Evolutionary conservation across 2,113 vertebrate species (phyloP).

Genomic region (Eira barbara): DNA sequence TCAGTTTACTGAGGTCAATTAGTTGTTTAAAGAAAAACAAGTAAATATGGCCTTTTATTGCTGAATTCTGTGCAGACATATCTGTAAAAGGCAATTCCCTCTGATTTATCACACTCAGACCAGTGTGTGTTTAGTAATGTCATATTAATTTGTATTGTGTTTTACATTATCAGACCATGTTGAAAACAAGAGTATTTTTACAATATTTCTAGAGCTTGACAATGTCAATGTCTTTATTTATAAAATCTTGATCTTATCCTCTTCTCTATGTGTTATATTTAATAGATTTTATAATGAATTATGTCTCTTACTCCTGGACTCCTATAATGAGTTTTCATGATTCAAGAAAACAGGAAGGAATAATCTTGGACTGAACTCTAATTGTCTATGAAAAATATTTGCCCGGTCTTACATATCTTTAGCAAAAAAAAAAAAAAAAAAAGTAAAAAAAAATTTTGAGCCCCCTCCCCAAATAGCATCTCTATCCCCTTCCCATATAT

Average conservation of each 20-base stretch:
- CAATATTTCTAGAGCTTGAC: neutral
- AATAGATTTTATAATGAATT: neutral
- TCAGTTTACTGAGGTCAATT: neutral
- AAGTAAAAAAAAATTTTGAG: neutral
- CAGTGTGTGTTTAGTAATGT: neutral
- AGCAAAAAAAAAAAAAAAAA: neutral
- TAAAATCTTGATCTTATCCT: slow-evolving; percentile 1
- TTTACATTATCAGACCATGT: neutral
- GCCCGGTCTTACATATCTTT: neutral
- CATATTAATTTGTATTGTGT: neutral
- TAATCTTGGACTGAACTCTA: neutral
- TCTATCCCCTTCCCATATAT: neutral
- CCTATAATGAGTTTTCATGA: neutral
- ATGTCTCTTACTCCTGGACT: neutral
- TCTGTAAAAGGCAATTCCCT: neutral
- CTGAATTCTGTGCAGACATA: neutral
- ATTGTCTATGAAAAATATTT: neutral
- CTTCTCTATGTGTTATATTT: neutral
- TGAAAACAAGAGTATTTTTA: neutral
- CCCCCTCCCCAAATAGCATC: neutral
- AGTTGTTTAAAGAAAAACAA: neutral
- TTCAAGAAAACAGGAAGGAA: neutral
- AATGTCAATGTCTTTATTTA: neutral
- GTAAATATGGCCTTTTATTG: neutral
- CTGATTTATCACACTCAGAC: neutral